Evolutionary conservation across 2,797 vertebrate species (phyloP), one percentile per base, ranked within the genome.

Genomic region (Brotula barbata): DNA sequence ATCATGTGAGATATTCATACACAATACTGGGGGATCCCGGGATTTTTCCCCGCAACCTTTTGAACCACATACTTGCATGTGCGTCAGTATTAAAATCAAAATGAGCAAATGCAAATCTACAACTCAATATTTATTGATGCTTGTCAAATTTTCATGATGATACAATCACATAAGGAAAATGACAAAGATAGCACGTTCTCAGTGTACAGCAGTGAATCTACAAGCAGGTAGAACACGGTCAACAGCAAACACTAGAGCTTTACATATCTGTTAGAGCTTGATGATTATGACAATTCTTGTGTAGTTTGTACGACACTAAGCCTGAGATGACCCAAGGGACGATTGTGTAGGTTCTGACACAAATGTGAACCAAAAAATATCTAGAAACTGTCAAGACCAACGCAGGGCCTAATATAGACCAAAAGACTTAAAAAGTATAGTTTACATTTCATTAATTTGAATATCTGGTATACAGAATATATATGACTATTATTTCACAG

Each of bases 381-480:
- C 46, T 42, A 55, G 10, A 66, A 57, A 60, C 55, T 25, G 22
- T 28, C 42, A 43, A 17, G 40, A 56, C 49, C 36, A 34, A 25
- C 9, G 9, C 31, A 28, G 15, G 33, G 31, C 47, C 47, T 28
- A 41, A 28, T 37, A 58, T 16, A 63, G 34, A 50, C 17, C 7
- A 13, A 36, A 16, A 48, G 25, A 52, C 39, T 55, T 28, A 3
- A 22, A 56, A 23, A 23, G 40, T 36, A 16, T 42, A 49, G 34
- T 44, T 57, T 25, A 60, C 59, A 19, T 60, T 16, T 44, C 3
- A 58, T 37, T 45, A 21, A 23, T 53, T 31, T 64, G 7, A 31
- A 16, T 79, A 81, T n/a, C n/a, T n/a, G n/a, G n/a, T 78, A 73
- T 80, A 82, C 77, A 83, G 44, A 0, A 54, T 73, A 42, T 77